Evolutionary conservation across 1,140 invertebrate species (phyloP).

Genomic region (Odontomachus brunneus): DNA sequence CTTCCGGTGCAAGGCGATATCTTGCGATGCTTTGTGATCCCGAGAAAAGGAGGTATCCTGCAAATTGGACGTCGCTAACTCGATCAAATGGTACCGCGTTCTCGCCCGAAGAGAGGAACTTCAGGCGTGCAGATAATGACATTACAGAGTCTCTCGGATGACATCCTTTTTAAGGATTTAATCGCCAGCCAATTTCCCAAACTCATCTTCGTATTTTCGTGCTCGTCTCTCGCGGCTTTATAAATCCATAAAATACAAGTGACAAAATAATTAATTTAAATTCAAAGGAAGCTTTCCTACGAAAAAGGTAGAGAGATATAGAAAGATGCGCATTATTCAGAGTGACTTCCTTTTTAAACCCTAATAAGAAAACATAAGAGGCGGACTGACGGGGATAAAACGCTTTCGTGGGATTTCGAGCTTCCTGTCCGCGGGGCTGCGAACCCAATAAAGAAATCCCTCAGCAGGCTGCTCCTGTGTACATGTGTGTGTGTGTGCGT

Average conservation of each 20-base stretch:
- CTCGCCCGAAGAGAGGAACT: background rate
- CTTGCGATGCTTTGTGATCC: conserved; percentile 22
- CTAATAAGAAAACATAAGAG: conserved; percentile 8
- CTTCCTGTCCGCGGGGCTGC: conserved; percentile 12
- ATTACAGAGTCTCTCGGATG: background rate
- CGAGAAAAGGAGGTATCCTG: background rate
- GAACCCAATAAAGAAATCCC: conserved; percentile 43
- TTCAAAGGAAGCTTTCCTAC: background rate
- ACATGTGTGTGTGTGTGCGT: no score
- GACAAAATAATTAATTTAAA: conserved; percentile 1
- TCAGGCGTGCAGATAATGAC: background rate
- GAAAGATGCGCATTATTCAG: background rate
- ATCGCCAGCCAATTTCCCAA: background rate
- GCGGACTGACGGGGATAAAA: conserved; percentile 14
- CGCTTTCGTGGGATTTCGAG: conserved; percentile 7
- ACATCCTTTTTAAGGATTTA: background rate
- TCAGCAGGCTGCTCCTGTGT: background rate
- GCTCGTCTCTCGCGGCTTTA: background rate
- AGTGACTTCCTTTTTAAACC: background rate
- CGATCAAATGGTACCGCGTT: background rate
- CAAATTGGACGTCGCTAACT: conserved; percentile 38
- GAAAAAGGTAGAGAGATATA: no score
- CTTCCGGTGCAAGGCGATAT: conserved; percentile 9
- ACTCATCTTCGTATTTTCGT: background rate
- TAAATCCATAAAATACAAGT: background rate